Evolutionary conservation across 2,113 vertebrate species (phyloP).

Genomic region (Panthera tigris): DNA sequence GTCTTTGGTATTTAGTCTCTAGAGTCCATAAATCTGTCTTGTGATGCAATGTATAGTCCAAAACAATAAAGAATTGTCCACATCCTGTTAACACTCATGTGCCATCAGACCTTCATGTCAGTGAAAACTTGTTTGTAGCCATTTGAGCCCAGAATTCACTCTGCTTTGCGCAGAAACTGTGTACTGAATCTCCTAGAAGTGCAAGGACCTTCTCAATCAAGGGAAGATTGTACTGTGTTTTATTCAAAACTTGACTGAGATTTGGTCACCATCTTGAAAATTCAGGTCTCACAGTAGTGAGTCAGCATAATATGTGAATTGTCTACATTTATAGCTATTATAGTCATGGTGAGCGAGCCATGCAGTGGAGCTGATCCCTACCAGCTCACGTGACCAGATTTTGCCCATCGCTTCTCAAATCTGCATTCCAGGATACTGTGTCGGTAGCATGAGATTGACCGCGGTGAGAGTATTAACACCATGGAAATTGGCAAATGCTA

Average conservation of each 20-base stretch:
- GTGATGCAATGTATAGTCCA: neutral
- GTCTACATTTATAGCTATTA: neutral
- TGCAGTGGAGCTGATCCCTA: neutral
- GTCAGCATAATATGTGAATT: neutral
- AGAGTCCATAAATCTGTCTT: neutral
- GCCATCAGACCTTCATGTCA: neutral
- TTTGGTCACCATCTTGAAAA: neutral
- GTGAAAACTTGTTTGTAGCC: neutral
- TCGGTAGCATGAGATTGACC: neutral
- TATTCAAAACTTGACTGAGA: neutral
- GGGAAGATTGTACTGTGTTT: neutral
- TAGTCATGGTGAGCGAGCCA: neutral
- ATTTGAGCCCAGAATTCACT: neutral
- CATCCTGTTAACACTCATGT: neutral
- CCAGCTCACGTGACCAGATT: neutral
- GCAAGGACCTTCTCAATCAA: neutral
- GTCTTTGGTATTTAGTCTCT: neutral
- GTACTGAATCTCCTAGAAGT: neutral
- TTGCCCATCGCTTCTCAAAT: neutral
- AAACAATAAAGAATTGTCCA: neutral
- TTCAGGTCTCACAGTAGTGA: neutral
- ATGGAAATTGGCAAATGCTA: neutral
- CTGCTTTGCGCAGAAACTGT: neutral
- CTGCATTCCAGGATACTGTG: neutral
- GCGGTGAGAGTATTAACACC: neutral